Percentiles rank a stretch among this genome's conserved stretches.
Conservation (phyloP, 2,797 vertebrate species). For the Notolepis coatsorum region DNA sequence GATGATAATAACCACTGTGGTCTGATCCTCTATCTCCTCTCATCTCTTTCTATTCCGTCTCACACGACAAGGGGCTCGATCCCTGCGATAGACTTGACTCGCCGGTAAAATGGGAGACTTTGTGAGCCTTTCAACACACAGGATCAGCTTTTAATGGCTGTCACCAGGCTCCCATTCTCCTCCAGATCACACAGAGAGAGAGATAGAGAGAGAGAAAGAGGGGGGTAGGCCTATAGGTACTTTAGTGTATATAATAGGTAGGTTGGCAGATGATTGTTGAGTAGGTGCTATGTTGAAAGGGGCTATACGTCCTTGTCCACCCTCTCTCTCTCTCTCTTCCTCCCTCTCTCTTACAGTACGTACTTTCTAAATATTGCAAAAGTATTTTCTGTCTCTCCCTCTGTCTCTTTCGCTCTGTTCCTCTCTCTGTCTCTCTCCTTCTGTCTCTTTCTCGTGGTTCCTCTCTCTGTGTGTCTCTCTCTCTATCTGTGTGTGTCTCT, state of each 20-base stretch:
- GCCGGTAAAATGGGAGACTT: conserved; percentile 25
- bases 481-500: too few relatives aligned
- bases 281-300: conserved; percentile 64
- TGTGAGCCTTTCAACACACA: conserved; percentile 30
- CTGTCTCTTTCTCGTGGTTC: too few relatives aligned
- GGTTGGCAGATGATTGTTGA: conserved; percentile 68
- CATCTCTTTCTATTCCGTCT: conserved; percentile 30
- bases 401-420: too few relatives aligned
- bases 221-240: conserved; percentile 51
- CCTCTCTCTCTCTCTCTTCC: conserved; percentile 43
- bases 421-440: too few relatives aligned
- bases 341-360: too few relatives aligned
- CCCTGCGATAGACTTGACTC: conserved; percentile 29
- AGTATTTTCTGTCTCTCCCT: too few relatives aligned
- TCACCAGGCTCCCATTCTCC: conserved; percentile 46
- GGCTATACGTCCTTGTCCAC: conserved; percentile 39
- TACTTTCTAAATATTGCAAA: too few relatives aligned
- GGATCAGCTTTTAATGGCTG: conserved; percentile 23
- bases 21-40: conserved; percentile 2
- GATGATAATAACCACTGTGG: conserved; percentile 40
- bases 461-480: too few relatives aligned
- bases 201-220: conserved; percentile 21
- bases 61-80: background rate
- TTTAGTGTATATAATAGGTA: conserved; percentile 58
- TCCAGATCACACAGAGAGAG: conserved; percentile 31